phyloP scores from a whole-genome alignment of 2,113 vertebrate genomes.

The Pogona vitticeps region DNA sequence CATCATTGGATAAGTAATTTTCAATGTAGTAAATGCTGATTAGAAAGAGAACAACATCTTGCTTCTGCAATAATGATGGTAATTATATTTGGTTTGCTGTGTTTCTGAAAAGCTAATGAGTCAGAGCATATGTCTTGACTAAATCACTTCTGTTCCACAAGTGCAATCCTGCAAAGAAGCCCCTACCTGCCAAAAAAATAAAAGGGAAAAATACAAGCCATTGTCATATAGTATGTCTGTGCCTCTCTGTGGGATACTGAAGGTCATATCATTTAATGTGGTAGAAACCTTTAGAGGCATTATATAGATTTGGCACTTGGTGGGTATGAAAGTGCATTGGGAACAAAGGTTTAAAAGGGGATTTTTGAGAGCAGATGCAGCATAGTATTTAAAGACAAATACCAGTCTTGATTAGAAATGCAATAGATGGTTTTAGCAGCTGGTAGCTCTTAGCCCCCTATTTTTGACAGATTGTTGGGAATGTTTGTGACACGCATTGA shows the following conservation, averaged over 20 bases:
- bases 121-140: background rate
- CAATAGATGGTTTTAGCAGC: background rate
- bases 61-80: background rate
- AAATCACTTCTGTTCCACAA: background rate
- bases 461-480: background rate
- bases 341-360: background rate
- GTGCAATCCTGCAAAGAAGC: background rate
- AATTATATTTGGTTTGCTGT: background rate
- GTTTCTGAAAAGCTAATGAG: slow-evolving; percentile 18
- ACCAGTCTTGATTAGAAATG: no score
- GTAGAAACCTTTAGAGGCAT: background rate
- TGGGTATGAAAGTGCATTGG: background rate
- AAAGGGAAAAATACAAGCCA: background rate
- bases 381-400: no score
- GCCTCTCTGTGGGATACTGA: background rate
- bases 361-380: background rate
- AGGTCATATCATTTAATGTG: background rate
- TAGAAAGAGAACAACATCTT: background rate
- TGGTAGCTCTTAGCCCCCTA: background rate
- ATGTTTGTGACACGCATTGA: background rate
- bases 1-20: background rate
- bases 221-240: no score
- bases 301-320: background rate
- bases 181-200: no score
- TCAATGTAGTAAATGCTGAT: background rate